Percentiles rank a stretch among this genome's conserved stretches.
Conservation (phyloP, 1,140 invertebrate genomes). For the Chionoecetes opilio region DNA sequence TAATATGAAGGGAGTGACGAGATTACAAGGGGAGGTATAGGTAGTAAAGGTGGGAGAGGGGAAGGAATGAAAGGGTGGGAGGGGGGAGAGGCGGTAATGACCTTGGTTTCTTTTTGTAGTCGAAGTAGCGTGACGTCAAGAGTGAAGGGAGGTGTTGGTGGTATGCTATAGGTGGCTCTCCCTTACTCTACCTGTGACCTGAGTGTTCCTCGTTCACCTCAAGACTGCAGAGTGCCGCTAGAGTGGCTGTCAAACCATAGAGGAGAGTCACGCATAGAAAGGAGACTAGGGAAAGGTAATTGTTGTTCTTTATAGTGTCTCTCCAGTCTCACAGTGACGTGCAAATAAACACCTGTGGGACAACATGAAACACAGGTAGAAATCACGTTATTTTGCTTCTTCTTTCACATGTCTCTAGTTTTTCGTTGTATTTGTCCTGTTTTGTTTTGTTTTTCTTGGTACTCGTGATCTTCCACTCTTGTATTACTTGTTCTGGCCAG, state of each 20-base stretch:
- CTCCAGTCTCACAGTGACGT: neutral
- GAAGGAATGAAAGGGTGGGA: neutral
- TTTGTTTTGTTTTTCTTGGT: neutral
- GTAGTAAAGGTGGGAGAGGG: no score
- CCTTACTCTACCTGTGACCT: neutral
- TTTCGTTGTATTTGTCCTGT: no score
- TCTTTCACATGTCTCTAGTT: no score
- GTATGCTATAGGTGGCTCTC: neutral
- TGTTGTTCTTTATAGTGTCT: neutral
- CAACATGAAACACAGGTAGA: no score
- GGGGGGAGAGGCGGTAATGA: neutral
- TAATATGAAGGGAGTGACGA: no score
- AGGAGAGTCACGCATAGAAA: neutral
- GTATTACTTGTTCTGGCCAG: no score
- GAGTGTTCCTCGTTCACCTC: neutral
- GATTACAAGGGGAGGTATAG: no score
- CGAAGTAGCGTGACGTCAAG: neutral
- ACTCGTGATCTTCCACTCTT: neutral
- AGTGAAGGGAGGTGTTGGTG: neutral
- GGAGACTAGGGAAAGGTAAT: no score
- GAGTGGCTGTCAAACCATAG: neutral
- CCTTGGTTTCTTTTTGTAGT: neutral
- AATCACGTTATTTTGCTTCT: no score
- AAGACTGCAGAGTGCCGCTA: neutral
- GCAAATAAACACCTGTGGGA: no score